phyloP scores from a whole-genome alignment of 2,113 vertebrate genomes.

The Lepus timidus region DNA sequence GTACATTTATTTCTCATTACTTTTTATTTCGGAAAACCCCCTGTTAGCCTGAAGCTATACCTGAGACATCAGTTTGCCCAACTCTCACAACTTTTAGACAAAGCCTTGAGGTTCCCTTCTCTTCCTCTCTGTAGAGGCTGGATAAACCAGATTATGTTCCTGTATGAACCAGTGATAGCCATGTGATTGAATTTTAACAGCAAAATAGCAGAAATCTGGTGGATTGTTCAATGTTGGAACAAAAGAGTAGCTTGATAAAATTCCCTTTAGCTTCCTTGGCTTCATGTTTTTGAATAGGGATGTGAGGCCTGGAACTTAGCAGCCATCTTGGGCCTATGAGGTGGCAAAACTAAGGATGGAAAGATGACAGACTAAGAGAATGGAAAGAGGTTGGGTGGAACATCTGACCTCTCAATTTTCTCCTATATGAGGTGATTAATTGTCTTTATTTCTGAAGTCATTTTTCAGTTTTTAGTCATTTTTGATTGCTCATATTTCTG shows the following conservation, averaged over 20 bases:
- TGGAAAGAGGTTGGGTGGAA: background rate
- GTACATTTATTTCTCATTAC: conserved; percentile 30
- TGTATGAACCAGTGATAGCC: background rate
- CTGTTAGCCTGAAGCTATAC: background rate
- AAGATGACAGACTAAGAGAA: background rate
- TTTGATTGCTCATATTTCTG: conserved; percentile 29
- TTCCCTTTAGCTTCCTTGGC: background rate
- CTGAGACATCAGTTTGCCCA: background rate
- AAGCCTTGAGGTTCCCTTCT: background rate
- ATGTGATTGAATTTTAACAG: background rate
- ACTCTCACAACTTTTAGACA: background rate
- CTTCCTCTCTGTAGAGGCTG: background rate
- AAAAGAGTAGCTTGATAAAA: background rate
- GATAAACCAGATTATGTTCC: background rate
- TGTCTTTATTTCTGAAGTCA: conserved; percentile 21
- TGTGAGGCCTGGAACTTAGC: background rate
- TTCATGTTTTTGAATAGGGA: conserved; percentile 40
- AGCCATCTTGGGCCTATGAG: background rate
- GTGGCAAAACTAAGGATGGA: background rate
- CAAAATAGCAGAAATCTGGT: background rate
- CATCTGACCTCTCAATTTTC: background rate
- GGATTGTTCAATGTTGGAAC: background rate
- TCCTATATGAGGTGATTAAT: background rate
- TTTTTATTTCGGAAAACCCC: conserved; percentile 36
- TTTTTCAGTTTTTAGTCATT: background rate